Evolutionary conservation across 2,888 invertebrate species (phyloP).

Genomic region (Baccha elongata): DNA sequence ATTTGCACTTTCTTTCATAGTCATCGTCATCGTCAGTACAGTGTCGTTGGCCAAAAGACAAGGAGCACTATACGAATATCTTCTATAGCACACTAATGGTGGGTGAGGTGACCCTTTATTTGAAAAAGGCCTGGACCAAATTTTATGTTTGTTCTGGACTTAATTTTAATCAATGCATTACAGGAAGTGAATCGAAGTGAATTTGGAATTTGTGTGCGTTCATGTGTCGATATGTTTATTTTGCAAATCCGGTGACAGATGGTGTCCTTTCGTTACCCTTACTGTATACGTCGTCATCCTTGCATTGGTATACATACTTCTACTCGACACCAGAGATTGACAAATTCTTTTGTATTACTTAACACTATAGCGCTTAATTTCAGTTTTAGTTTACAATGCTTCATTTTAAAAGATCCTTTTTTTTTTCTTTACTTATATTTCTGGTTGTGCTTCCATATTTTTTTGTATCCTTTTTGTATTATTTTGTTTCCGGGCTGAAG

Average conservation of each 20-base stretch:
- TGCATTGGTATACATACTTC: constrained; percentile 30
- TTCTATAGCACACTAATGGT: neutral
- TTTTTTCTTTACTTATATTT: constrained; percentile 13
- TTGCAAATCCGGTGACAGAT: constrained; percentile 69
- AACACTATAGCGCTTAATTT: constrained; percentile 60
- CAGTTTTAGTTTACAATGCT: constrained; percentile 51
- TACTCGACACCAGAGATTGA: constrained; percentile 55
- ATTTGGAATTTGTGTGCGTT: constrained; percentile 36
- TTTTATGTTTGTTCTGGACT: constrained; percentile 64
- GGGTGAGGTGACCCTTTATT: constrained; percentile 8
- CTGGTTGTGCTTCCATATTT: constrained; percentile 49
- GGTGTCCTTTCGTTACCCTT: constrained; percentile 59
- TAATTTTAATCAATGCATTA: constrained; percentile 72
- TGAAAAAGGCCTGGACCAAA: constrained; percentile 30
- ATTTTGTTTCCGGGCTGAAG: constrained; percentile 70
- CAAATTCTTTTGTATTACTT: constrained; percentile 55
- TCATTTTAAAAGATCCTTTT: constrained; percentile 2
- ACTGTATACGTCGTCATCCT: constrained; percentile 7
- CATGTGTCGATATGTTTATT: constrained; percentile 48
- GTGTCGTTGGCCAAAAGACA: constrained; percentile 48
- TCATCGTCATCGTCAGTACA: constrained; percentile 10
- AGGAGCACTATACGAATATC: constrained; percentile 7
- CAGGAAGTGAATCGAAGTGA: constrained; percentile 45
- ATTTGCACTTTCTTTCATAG: constrained; percentile 62
- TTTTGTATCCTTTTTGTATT: constrained; percentile 56